Base-by-base conservation (phyloP, 2,797 vertebrate species). In the Choloepus didactylus region DNA sequence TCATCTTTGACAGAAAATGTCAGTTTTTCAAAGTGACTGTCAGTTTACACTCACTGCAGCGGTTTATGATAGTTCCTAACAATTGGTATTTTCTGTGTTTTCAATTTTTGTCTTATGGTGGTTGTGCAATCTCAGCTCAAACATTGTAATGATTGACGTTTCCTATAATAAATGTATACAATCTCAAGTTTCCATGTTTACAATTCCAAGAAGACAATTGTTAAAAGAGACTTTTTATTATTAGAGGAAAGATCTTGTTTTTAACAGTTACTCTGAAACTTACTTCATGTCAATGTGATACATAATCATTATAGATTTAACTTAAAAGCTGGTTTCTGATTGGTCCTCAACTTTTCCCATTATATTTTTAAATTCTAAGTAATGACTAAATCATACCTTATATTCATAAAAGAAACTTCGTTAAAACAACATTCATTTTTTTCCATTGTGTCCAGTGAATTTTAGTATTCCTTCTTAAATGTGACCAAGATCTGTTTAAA, bases 291-390 rank as follows among this genome's bases (percentile, higher is more conserved):
- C 81, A 92, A 82, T 11, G 79, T 54, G 49, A 54, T 31, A 70
- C 4, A 79, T 18, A 85, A 64, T 86, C 64, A 70, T 77, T 87
- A 70, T 21, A 94, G 25, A 77, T 70, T 96, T 89, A 84, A 94
- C 59, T 91, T 51, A 80, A 83, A 76, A 93, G 19, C 25, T 85
- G 23, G 5, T 69, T 85, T 81, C 27, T 75, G 15, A 31, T n/a
- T 84, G 51, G 31, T 38, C 46, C 91, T 89, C 59, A 9, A 23
- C n/a, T 9, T 29, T 51, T 29, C 80, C n/a, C 29, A 3, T 94
- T 79, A 46, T 66, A 19, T 76, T 83, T 79, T 81, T 46, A 86
- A 91, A 87, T 25, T n/a, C 51, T 69, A 94, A 87, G 27, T 19
- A 93, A 76, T 93, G 16, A 70, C 29, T 88, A 77, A 69, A 14